Conservation (phyloP, 2,113 vertebrate genomes). For the Rhabdornis inornatus region DNA sequence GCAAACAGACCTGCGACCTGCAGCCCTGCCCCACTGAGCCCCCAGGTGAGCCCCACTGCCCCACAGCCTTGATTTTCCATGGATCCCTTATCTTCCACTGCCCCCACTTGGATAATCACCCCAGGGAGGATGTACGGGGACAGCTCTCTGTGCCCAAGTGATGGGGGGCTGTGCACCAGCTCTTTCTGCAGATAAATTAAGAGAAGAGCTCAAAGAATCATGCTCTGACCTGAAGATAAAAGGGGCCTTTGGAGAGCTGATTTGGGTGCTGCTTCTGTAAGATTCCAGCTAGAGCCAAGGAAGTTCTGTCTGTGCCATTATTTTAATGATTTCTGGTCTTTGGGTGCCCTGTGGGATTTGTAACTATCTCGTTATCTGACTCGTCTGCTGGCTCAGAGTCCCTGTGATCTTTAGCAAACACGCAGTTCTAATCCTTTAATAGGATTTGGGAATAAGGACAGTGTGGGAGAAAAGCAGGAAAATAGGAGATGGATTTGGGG, state of each 20-base stretch:
- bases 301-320: background rate
- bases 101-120: rapidly evolving
- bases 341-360: background rate
- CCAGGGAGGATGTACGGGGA: background rate
- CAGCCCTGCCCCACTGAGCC: slow-evolving; percentile 93
- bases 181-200: background rate
- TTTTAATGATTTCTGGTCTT: slow-evolving; percentile 45
- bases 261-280: background rate
- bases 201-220: background rate
- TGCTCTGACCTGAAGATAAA: background rate
- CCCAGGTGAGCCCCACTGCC: slow-evolving; percentile 77
- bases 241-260: background rate
- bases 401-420: slow-evolving; percentile 35
- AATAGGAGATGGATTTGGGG: background rate
- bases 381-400: slow-evolving; percentile 38
- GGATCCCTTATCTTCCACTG: background rate
- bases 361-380: slow-evolving; percentile 28
- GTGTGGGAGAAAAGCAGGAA: background rate
- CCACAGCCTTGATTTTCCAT: background rate
- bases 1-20: slow-evolving; percentile 93
- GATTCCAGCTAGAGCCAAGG: background rate
- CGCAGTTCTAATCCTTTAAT: background rate
- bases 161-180: rapidly evolving
- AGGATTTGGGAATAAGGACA: background rate
- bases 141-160: background rate